Evolutionary conservation across 92 coral and sea anemone species (phyloP).

Genomic region (Porites evermanni): DNA sequence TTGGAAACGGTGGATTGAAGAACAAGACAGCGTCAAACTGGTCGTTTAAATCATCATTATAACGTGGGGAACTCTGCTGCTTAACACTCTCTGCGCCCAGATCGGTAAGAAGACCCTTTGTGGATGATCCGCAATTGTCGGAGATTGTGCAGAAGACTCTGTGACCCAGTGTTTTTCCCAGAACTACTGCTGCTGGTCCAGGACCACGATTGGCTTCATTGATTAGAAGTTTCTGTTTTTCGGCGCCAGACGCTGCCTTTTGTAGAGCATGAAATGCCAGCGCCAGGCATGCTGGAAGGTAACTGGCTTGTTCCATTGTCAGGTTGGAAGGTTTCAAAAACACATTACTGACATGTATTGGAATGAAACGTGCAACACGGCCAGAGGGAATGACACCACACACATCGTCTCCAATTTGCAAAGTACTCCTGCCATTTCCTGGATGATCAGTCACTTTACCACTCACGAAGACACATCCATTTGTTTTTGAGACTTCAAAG

Average conservation of each 20-base stretch:
- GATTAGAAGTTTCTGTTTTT: conserved; percentile 17
- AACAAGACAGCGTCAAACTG: conserved; percentile 46
- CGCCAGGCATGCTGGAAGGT: conserved; percentile 54
- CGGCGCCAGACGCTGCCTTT: not conserved
- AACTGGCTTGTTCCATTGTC: conserved; percentile 50
- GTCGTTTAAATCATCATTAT: not conserved
- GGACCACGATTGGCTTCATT: conserved; percentile 64
- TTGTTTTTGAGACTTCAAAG: conserved; percentile 10
- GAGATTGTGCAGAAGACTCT: conserved; percentile 52
- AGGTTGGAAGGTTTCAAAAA: conserved; percentile 53
- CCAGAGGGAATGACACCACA: conserved; percentile 53
- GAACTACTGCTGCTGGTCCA: conserved; percentile 59
- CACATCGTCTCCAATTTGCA: conserved; percentile 40
- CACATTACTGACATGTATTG: not conserved
- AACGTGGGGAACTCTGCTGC: conserved; percentile 6
- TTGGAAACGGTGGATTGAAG: conserved; percentile 30
- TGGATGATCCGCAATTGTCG: conserved; percentile 3
- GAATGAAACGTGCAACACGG: conserved; percentile 45
- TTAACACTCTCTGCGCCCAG: conserved; percentile 44
- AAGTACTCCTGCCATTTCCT: not conserved
- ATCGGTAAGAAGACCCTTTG: conserved; percentile 14
- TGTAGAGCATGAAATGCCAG: conserved; percentile 60
- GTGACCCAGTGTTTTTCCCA: conserved; percentile 62
- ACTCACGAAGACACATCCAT: conserved; percentile 28
- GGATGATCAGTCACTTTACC: conserved; percentile 28